A percentile compares a stretch with the other conserved stretches of the same genome.
phyloP scores from a whole-genome alignment of 2,888 invertebrate genomes.

The Rhingia campestris region DNA sequence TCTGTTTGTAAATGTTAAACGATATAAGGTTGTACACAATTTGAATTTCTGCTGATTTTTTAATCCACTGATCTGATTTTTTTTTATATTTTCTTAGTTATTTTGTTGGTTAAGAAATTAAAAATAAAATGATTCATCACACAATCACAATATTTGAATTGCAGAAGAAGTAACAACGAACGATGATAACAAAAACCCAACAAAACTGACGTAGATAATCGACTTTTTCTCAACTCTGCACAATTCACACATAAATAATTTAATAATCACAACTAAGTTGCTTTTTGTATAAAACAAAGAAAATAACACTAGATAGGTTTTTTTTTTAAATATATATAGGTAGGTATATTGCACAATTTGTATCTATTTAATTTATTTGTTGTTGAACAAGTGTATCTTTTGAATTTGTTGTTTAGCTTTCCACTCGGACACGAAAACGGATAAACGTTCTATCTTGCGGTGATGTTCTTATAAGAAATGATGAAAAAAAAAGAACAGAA shows the following conservation, averaged over 20 bases:
- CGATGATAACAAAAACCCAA: conserved; percentile 7
- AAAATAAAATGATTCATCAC: conserved; percentile 22
- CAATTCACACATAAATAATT: conserved; percentile 33
- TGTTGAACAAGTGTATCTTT: conserved; percentile 33
- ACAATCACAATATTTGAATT: conserved; percentile 47
- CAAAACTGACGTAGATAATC: background rate
- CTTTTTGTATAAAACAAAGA: conserved; percentile 1
- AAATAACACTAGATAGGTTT: background rate
- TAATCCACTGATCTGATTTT: conserved; percentile 16
- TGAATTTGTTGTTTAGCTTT: conserved; percentile 15
- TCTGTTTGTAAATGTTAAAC: background rate
- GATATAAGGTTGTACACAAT: conserved; percentile 60
- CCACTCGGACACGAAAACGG: conserved; percentile 41
- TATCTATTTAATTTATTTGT: conserved; percentile 13
- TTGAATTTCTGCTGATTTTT: conserved; percentile 1
- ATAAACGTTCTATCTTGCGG: conserved; percentile 47
- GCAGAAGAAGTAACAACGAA: conserved; percentile 47
- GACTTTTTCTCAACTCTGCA: background rate
- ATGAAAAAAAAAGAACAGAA: conserved; percentile 21
- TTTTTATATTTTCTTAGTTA: background rate
- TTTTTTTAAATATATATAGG: too few species aligned
- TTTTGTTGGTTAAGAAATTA: background rate
- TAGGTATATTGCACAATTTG: conserved; percentile 46
- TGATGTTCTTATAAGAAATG: conserved; percentile 63
- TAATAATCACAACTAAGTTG: conserved; percentile 51